Base-by-base conservation (phyloP, 1,140 invertebrate genomes). In the Ips typographus region DNA sequence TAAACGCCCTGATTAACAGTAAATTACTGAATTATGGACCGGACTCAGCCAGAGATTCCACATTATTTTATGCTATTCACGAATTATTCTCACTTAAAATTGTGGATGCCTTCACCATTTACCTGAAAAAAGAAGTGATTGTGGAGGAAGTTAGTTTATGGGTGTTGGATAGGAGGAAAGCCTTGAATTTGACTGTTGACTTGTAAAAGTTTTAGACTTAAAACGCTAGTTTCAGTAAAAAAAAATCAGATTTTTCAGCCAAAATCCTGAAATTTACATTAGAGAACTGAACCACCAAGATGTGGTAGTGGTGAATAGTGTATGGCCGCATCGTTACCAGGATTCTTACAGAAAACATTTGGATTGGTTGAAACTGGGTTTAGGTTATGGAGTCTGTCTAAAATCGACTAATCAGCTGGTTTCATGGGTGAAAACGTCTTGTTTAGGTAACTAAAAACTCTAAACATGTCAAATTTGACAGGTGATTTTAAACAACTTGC, bases 81-180 rank as follows among this genome's bases (percentile, higher is more conserved):
- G 59, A 61, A 39, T 8, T 6, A 8, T 61, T 61, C 40, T 61
- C 38, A 7, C 22, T 38, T 3, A 61, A 61, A 61, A 37, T 61
- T 2, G 7, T 47, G 2, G 59, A 61, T 2, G 42, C 49, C 38
- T 61, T 61, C 2, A 47, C 42, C 8, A 47, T 47, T 4, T 4
- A 2, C 2, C 5, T 47, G 38, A 44, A 61, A 8, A 7, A 58
- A 37, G 1, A 47, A 47, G 4, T 47, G 6, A 8, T 37, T 5
- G 22, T 37, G 5, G 1, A 47, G 0, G 2, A 39, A 22, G 42
- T n/a, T 47, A 37, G 2, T 2, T 6, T 61, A 43, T 61, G 43
- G 41, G 3, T 2, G 36, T 49, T 61, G n/a, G 42, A 41, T 40
- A 38, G 8, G 39, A 43, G 49, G 49, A 37, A 61, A 61, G 42